Conservation (phyloP, 64 coral and sea anemone species). For the Exaiptasia diaphana region DNA sequence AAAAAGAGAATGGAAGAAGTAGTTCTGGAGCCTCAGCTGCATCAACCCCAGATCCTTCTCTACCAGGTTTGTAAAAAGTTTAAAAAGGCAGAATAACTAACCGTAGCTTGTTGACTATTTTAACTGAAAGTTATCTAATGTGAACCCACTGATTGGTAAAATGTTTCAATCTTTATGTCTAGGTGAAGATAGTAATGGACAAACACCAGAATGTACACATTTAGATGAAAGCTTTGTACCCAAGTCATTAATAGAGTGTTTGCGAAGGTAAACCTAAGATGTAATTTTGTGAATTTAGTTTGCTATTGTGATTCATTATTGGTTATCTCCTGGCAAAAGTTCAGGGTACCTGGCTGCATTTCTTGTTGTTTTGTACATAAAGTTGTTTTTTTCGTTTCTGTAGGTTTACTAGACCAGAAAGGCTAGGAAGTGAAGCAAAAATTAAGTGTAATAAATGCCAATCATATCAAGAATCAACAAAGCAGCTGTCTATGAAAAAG, state of each 20-base stretch:
- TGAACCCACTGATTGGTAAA: too few relatives aligned
- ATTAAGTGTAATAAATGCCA: constrained; percentile 95
- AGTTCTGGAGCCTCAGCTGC: constrained; percentile 85
- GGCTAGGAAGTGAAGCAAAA: constrained; percentile 93
- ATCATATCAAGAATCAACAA: constrained; percentile 97
- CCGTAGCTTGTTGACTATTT: too few relatives aligned
- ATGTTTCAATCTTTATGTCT: constrained; percentile 6
- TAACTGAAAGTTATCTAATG: too few relatives aligned
- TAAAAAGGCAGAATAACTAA: too few relatives aligned
- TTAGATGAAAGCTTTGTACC: constrained; percentile 98
- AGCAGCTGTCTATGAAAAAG: constrained; percentile 97
- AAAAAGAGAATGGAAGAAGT: constrained; percentile 75
- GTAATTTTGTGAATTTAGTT: background rate
- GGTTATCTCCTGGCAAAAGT: background rate
- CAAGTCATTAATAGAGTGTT: constrained; percentile 90
- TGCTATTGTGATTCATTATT: background rate
- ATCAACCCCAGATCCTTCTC: constrained; percentile 76
- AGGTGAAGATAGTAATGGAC: constrained; percentile 50
- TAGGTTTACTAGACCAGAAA: constrained; percentile 91
- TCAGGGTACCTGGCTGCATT: too few relatives aligned
- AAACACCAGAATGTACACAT: constrained; percentile 72
- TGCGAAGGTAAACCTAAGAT: constrained; percentile 66
- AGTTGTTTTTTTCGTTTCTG: too few relatives aligned
- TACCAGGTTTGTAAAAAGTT: constrained; percentile 5
- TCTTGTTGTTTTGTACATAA: background rate